Percentiles rank a stretch among this genome's conserved stretches.
Conservation (phyloP, 1,140 invertebrate species). For the Anagrus nilaparvatae region DNA sequence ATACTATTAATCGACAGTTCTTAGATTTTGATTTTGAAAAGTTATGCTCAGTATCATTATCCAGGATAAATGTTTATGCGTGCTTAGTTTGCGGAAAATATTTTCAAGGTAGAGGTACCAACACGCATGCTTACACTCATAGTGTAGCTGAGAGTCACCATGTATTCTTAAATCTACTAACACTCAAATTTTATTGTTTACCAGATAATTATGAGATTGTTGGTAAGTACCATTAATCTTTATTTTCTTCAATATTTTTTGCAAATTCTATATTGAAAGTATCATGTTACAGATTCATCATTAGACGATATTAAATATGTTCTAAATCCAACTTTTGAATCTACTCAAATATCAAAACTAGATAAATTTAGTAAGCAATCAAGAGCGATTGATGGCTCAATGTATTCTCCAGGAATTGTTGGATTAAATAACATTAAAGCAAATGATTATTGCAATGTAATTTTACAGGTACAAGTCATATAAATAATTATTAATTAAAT, state of each 20-base stretch:
- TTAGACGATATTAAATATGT: slow-evolving; percentile 99
- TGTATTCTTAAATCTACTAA: slow-evolving; percentile 95
- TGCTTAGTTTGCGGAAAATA: slow-evolving; percentile 99
- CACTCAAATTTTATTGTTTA: slow-evolving; percentile 96
- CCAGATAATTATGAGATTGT: slow-evolving; percentile 99
- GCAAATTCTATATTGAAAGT: slow-evolving; percentile 6
- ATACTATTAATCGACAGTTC: slow-evolving; percentile 93
- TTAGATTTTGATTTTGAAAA: slow-evolving; percentile 99
- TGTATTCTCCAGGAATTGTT: slow-evolving; percentile 93
- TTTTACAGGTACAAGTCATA: slow-evolving; percentile 67
- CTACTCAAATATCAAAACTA: slow-evolving; percentile 67
- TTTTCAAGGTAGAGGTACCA: slow-evolving; percentile 95
- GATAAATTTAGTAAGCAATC: slow-evolving; percentile 80
- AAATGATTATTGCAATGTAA: slow-evolving; percentile 99
- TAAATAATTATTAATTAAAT: slow-evolving; percentile 3
- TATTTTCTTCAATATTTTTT: neutral
- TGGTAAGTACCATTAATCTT: slow-evolving; percentile 69
- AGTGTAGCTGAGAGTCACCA: slow-evolving; percentile 95
- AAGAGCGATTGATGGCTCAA: slow-evolving; percentile 90
- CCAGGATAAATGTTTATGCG: slow-evolving; percentile 99
- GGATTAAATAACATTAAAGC: slow-evolving; percentile 99
- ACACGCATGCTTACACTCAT: slow-evolving; percentile 98
- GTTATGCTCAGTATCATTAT: slow-evolving; percentile 94
- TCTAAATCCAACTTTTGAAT: slow-evolving; percentile 91
- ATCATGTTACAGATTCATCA: slow-evolving; percentile 68